Evolutionary conservation across 2,113 vertebrate species (phyloP).

Genomic region (Struthidea cinerea): DNA sequence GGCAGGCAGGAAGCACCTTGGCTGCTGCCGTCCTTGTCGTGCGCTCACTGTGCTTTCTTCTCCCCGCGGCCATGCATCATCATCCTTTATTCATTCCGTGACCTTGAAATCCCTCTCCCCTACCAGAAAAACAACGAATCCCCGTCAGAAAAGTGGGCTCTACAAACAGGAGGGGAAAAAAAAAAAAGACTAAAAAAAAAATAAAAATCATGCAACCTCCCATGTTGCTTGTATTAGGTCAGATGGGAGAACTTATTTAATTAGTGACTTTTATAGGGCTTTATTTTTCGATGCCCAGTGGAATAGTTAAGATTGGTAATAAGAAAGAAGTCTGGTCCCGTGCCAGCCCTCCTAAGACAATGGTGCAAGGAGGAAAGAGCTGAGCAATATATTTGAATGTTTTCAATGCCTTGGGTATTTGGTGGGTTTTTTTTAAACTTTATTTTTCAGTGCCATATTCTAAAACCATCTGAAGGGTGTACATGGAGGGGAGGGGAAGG

Average conservation of each 20-base stretch:
- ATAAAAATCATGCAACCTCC: neutral
- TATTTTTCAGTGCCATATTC: conserved; percentile 8
- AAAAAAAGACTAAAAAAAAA: neutral
- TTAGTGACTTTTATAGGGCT: conserved; percentile 64
- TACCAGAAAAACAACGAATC: conserved; percentile 33
- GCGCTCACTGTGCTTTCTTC: neutral
- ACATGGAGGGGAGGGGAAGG: neutral
- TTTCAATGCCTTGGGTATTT: conserved; percentile 35
- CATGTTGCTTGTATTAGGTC: conserved; percentile 55
- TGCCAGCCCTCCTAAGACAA: conserved; percentile 48
- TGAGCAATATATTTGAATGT: conserved; percentile 41
- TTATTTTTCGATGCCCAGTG: conserved; percentile 54
- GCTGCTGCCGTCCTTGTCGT: rapidly evolving
- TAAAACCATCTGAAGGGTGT: conserved; percentile 30
- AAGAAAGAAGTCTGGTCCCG: conserved; percentile 34
- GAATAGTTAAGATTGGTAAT: conserved; percentile 59
- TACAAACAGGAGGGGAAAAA: neutral
- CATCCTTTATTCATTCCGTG: conserved; percentile 60
- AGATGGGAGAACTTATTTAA: conserved; percentile 63
- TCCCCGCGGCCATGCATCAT: neutral
- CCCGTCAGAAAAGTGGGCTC: conserved; percentile 4
- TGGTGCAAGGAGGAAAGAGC: conserved; percentile 10
- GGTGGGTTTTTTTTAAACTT: neutral
- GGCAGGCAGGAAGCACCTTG: neutral
- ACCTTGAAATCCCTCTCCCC: conserved; percentile 68